Evolutionary conservation across 2,797 vertebrate genomes (phyloP), one percentile per base, ranked within the genome.

Genomic region (Sebastes aleutianus): DNA sequence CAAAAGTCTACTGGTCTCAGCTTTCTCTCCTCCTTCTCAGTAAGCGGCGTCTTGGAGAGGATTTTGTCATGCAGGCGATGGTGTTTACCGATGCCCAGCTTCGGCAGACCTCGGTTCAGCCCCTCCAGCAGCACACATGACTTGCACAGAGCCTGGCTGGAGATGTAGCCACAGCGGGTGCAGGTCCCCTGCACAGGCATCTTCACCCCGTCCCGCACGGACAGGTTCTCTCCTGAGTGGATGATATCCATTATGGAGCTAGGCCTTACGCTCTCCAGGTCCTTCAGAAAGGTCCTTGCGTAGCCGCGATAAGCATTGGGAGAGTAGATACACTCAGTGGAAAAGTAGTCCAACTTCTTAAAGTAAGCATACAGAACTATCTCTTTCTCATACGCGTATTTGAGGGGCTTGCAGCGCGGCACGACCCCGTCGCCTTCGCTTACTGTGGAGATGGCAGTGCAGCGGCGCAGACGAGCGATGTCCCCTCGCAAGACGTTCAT

Each of bases 311-410:
- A 98, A n/a, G 97, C 97, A 22, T 97, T 97, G n/a, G 97, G 97
- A 0, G 97, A 97, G 73, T 97, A 98, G 36, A 97, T 95, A 3
- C 97, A 97, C 86, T 98, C 98, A 0, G 97, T 97, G 24, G 97
- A 98, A 86, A 98, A 98, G 92, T 98, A 98, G 93, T 97, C 96
- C 7, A 99, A 85, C 83, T 96, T 97, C 36, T 97, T 97, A 82
- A 98, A 98, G 88, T 98, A 97, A 9, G 97, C 98, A 0, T 98
- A 98, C 29, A 98, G 93, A 47, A 98, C 97, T 2, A 98, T 98
- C 94, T 99, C 97, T 85, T 98, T 99, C 92, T 98, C 97, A 2
- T 97, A 98, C 3, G 97, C 96, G 2, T 98, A 96, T 82, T 97
- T 96, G 70, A 98, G 94, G 0, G 97, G 97, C 78, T 98, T 97